Base-by-base conservation (phyloP, 64 coral and sea anemone species). In the Catalaphyllia jardinei region DNA sequence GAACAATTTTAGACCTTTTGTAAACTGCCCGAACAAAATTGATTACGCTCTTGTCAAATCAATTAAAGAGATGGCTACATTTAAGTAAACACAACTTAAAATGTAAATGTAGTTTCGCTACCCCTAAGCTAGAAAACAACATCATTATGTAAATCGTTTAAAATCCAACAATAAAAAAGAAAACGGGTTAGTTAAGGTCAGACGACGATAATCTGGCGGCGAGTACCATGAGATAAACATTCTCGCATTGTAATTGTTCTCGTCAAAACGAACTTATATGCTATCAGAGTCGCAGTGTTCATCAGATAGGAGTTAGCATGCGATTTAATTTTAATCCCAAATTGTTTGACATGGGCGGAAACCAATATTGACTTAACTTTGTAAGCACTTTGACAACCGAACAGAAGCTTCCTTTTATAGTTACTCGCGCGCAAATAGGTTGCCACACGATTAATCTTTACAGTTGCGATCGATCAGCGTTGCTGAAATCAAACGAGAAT, bases 321-420 rank as follows among this genome's bases (percentile, higher is more conserved):
- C 74, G 25, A 62, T 80, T 61, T 80, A 29, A 80, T 61, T 80
- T 13, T 80, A 61, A 80, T 80, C 54, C 18, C 25, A 29, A 80
- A 16, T 31, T 62, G 19, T 79, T 79, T 29, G 25, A 55, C 65
- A n/a, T 39, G 62, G 35, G 20, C 38, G 35, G 38, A 71, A 11
- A 85, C 62, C 1, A 85, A 85, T 71, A 85, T 85, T 85, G 60
- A 42, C 61, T 27, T 16, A 15, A 20, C 22, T 50, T 22, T 27
- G 22, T 39, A 50, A 85, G 39, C 31, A 85, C 35, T n/a, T 17
- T 71, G 57, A 85, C 35, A 85, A 10, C 4, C 20, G 17, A 77
- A 77, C 20, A 77, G 74, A 38, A 22, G 8, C 9, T 67, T 39
- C 42, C 33, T 31, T 52, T 85, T 25, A n/a, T 28, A 14, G 12